Percentiles rank a stretch among this genome's conserved stretches.
These are phyloP conservation scores for Spodoptera frugiperda DNA, from an alignment of 1,140 invertebrate genomes.

Conservation along the genomic window DNA sequence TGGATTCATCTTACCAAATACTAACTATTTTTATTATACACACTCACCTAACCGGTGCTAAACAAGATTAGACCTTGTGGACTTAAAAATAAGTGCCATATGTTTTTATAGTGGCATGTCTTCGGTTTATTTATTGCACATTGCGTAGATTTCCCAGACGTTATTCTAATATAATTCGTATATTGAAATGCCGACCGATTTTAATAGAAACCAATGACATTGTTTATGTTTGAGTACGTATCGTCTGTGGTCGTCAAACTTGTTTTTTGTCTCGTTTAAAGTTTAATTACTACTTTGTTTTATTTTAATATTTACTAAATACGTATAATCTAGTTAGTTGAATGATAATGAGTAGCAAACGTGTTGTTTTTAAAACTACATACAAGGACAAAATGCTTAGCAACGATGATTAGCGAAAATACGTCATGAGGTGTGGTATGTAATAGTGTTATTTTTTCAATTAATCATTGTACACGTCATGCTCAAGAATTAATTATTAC, in stretches of 20 bases:
- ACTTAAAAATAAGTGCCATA: constrained; percentile 53
- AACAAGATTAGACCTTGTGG: constrained; percentile 60
- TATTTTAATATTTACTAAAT: too few relatives aligned
- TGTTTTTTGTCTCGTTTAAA: constrained; percentile 36
- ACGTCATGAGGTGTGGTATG: too few relatives aligned
- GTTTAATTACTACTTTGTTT: not conserved
- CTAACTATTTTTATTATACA: constrained; percentile 51
- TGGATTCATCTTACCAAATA: constrained; percentile 71
- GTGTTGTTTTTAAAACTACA: too few relatives aligned
- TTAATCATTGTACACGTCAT: too few relatives aligned
- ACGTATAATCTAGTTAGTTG: not conserved
- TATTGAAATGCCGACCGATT: constrained; percentile 81
- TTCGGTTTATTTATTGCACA: constrained; percentile 79
- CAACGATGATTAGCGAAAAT: too few relatives aligned
- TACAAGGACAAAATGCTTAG: too few relatives aligned
- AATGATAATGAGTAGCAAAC: too few relatives aligned
- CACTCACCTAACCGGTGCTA: constrained; percentile 15
- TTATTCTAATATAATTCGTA: constrained; percentile 81
- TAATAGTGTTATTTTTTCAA: too few relatives aligned
- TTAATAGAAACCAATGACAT: constrained; percentile 84
- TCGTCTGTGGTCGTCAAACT: constrained; percentile 69
- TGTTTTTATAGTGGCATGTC: constrained; percentile 16
- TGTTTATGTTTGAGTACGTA: constrained; percentile 81
- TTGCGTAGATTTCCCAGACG: constrained; percentile 78
- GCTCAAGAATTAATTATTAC: too few relatives aligned